A percentile compares a stretch with the other conserved stretches of the same genome.
These are phyloP conservation scores for Battus philenor DNA, from an alignment of 1,140 invertebrate genomes.

Conservation along the genomic window DNA sequence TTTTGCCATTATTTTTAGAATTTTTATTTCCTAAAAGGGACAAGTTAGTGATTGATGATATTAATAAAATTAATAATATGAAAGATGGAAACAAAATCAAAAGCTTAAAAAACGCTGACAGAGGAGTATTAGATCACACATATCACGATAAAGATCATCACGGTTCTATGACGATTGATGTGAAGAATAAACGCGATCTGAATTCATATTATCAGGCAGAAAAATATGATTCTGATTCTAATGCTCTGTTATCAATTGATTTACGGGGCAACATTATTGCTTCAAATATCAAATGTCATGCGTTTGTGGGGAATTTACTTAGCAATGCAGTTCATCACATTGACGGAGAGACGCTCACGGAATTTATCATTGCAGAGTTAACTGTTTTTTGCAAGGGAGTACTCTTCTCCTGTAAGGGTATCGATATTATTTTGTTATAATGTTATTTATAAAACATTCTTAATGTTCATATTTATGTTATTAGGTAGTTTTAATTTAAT, in stretches of 20 bases:
- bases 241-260: constrained; percentile 42
- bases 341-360: constrained; percentile 37
- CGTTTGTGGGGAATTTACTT: constrained; percentile 56
- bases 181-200: background rate
- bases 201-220: constrained; percentile 12
- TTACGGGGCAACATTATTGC: constrained; percentile 60
- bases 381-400: constrained; percentile 60
- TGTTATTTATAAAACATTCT: constrained; percentile 22
- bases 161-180: background rate
- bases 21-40: constrained; percentile 27
- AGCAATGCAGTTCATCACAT: constrained; percentile 39
- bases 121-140: background rate
- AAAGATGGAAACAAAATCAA: background rate
- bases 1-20: constrained; percentile 40
- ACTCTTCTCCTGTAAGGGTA: constrained; percentile 49
- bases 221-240: constrained; percentile 16
- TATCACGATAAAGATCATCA: background rate
- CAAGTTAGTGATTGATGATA: background rate
- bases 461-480: constrained; percentile 20
- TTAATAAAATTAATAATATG: background rate
- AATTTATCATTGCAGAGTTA: constrained; percentile 54
- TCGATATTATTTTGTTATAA: constrained; percentile 59
- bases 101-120: background rate
- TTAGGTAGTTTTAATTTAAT: too few relatives aligned
- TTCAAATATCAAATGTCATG: constrained; percentile 52